These are phyloP conservation scores for Drosophila repletoides DNA, from an alignment of 1,140 invertebrate genomes.

Conservation along the genomic window DNA sequence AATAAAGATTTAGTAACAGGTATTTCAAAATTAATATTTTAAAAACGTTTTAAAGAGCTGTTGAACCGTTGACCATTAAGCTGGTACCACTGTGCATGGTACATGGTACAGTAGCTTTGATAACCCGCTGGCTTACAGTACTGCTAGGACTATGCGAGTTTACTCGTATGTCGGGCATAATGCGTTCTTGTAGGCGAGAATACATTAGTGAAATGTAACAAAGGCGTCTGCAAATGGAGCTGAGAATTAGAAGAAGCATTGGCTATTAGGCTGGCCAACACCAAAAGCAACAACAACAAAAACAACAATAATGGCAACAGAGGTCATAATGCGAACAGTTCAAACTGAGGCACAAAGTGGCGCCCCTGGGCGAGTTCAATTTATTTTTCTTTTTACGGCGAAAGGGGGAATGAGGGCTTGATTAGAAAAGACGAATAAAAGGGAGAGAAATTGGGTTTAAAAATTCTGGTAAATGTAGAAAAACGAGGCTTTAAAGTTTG, in stretches of 20 bases:
- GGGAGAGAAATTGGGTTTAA: not conserved
- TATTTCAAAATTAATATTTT: not conserved
- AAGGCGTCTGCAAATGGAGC: slow-evolving; percentile 27
- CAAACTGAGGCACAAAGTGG: slow-evolving; percentile 34
- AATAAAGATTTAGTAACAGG: too few relatives aligned
- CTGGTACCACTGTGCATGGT: slow-evolving; percentile 13
- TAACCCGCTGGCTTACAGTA: slow-evolving; percentile 38
- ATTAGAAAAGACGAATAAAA: too few relatives aligned
- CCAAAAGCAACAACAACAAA: not conserved
- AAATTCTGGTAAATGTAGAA: too few relatives aligned
- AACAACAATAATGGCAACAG: slow-evolving; percentile 36
- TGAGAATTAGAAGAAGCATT: slow-evolving; percentile 38
- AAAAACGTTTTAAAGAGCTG: not conserved
- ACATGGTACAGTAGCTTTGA: slow-evolving; percentile 2
- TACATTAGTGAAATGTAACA: slow-evolving; percentile 46
- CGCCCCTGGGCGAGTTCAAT: slow-evolving; percentile 37
- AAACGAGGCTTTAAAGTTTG: too few relatives aligned
- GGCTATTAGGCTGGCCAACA: slow-evolving; percentile 39
- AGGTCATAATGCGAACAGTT: slow-evolving; percentile 36
- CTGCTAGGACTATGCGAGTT: too few relatives aligned
- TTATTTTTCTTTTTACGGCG: slow-evolving; percentile 20
- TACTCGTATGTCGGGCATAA: slow-evolving; percentile 40
- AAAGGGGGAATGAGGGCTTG: not conserved
- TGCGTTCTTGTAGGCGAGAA: slow-evolving; percentile 24
- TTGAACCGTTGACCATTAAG: not conserved